Percentiles rank a stretch among this genome's conserved stretches.
Conservation (phyloP, 2,888 invertebrate genomes). For the Diarsia rubi region DNA sequence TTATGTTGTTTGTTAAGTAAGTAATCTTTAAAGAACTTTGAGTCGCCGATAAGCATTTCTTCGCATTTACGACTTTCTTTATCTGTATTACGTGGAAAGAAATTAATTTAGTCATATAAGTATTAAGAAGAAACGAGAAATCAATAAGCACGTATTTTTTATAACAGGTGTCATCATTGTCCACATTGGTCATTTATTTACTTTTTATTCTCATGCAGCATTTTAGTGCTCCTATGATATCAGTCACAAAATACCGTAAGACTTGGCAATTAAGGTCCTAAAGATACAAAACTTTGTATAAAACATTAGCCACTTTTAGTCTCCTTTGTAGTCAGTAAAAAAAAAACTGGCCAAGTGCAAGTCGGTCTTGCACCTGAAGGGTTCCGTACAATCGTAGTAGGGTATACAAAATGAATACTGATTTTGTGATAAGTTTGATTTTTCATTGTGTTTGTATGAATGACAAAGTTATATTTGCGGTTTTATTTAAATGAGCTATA, state of each 20-base stretch:
- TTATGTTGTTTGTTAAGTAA: conserved; percentile 49
- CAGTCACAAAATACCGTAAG: neutral
- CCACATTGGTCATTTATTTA: neutral
- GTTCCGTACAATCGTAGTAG: too few species aligned
- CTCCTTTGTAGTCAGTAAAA: neutral
- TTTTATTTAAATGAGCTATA: too few species aligned
- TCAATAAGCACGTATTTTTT: neutral
- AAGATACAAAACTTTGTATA: neutral
- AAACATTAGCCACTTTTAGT: neutral
- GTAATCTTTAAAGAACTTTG: conserved; percentile 61
- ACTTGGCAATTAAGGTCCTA: neutral
- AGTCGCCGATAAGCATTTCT: conserved; percentile 58
- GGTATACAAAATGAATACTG: too few species aligned
- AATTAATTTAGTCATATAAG: neutral
- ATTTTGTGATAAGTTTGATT: too few species aligned
- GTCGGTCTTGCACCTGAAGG: too few species aligned
- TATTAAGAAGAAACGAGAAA: conserved; percentile 9
- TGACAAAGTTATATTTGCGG: too few species aligned
- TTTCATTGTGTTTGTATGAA: too few species aligned
- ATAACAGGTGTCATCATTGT: too few species aligned
- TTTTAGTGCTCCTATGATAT: neutral
- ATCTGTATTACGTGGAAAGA: conserved; percentile 43
- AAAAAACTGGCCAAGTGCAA: too few species aligned
- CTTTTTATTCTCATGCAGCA: neutral
- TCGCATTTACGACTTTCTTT: conserved; percentile 50